Conservation (phyloP, 2,888 invertebrate genomes). For the Drosophila siamana region DNA sequence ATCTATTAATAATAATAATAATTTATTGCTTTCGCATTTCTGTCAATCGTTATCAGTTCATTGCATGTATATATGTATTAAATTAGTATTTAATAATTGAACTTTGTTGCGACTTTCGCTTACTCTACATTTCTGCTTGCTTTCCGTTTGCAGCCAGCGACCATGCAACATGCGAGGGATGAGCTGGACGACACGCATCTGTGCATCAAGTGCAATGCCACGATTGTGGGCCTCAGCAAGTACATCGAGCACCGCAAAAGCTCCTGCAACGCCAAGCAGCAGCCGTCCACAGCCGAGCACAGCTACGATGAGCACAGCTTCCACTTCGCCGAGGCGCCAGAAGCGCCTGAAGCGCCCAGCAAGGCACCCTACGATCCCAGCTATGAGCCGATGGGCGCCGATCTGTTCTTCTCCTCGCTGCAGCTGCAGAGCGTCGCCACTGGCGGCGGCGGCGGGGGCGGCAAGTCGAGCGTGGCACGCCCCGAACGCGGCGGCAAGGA, state of each 20-base stretch:
- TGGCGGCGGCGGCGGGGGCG: slow-evolving; percentile 86
- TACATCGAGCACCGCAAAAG: slow-evolving; percentile 93
- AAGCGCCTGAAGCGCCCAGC: slow-evolving; percentile 73
- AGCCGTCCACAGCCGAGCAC: slow-evolving; percentile 50
- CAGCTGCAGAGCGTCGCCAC: slow-evolving; percentile 89
- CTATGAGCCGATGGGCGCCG: slow-evolving; percentile 89
- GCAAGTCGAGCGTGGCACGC: slow-evolving; percentile 80
- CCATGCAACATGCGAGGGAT: slow-evolving; percentile 68
- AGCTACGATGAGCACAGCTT: slow-evolving; percentile 76
- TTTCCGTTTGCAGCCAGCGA: background rate
- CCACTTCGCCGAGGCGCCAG: slow-evolving; percentile 75
- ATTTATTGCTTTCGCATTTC: too few species aligned
- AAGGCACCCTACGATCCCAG: slow-evolving; percentile 85
- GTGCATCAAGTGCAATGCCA: slow-evolving; percentile 94
- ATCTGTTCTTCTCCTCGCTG: slow-evolving; percentile 94
- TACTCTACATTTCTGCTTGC: too few species aligned
- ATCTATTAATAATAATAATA: too few species aligned
- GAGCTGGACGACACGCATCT: slow-evolving; percentile 93
- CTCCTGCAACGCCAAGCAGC: slow-evolving; percentile 86
- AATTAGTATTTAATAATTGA: too few species aligned
- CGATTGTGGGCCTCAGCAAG: slow-evolving; percentile 93
- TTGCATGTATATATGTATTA: too few species aligned
- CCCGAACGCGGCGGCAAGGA: slow-evolving; percentile 58
- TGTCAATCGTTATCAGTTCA: too few species aligned
- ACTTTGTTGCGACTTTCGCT: too few species aligned